phyloP scores from a whole-genome alignment of 1,140 invertebrate species.

The Drosophila tropicalis region DNA sequence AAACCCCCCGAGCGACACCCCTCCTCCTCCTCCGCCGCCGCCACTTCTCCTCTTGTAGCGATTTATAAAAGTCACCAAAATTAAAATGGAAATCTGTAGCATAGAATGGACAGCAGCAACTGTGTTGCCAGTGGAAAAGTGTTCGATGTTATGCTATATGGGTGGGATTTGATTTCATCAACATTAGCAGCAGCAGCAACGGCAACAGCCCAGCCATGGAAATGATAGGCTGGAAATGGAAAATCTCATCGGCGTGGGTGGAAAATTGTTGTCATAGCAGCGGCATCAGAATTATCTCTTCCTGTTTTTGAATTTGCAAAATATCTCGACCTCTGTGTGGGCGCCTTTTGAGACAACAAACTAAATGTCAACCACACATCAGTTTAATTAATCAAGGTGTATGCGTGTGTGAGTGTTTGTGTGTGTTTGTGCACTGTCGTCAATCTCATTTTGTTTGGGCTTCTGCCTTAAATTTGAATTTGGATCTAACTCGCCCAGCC shows the following conservation, averaged over 20 bases:
- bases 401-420: conserved; percentile 7
- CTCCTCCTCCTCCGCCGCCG: too few species aligned
- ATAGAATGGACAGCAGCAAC: conserved; percentile 74
- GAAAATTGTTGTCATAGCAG: not conserved
- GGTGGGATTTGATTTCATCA: conserved; percentile 75
- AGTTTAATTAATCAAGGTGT: conserved; percentile 81
- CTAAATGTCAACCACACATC: conserved; percentile 63
- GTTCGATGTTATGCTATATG: conserved; percentile 77
- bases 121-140: conserved; percentile 45
- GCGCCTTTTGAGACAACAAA: conserved; percentile 38
- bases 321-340: conserved; percentile 46
- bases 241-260: not conserved
- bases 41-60: conserved; percentile 59
- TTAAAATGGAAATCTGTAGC: conserved; percentile 58
- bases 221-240: conserved; percentile 29
- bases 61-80: conserved; percentile 81
- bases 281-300: not conserved
- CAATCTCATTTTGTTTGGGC: conserved; percentile 54
- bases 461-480: conserved; percentile 53
- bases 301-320: conserved; percentile 51
- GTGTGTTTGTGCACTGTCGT: conserved; percentile 49
- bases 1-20: not conserved
- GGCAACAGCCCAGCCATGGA: conserved; percentile 9
- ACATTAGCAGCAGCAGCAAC: conserved; percentile 13
- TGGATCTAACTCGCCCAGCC: conserved; percentile 35